A percentile compares a stretch with the other conserved stretches of the same genome.
phyloP scores from a whole-genome alignment of 2,113 vertebrate species.

The Heteronetta atricapilla region DNA sequence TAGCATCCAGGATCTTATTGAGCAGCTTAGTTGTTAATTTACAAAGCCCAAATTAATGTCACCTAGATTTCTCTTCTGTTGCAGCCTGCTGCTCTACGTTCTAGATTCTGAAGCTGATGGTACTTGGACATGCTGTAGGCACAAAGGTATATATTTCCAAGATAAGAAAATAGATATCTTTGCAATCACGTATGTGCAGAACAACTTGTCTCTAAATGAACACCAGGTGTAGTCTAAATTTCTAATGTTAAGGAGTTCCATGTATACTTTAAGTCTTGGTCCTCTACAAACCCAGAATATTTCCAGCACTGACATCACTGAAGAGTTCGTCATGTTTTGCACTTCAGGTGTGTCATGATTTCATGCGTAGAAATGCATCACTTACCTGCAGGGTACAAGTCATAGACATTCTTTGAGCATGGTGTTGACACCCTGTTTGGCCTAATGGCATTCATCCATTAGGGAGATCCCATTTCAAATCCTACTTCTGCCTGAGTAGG shows the following conservation, averaged over 20 bases:
- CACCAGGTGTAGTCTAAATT: background rate
- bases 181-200: background rate
- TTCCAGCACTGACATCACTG: background rate
- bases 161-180: background rate
- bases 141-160: background rate
- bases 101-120: background rate
- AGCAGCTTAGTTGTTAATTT: background rate
- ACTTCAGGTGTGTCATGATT: background rate
- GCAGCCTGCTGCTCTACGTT: background rate
- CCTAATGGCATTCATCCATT: background rate
- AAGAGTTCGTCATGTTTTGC: background rate
- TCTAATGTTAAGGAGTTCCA: background rate
- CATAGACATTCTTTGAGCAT: background rate
- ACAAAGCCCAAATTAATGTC: background rate
- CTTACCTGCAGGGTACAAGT: background rate
- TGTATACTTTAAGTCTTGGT: background rate
- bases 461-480: background rate
- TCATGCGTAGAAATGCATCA: background rate
- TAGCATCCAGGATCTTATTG: background rate
- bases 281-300: background rate
- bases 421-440: rapidly evolving
- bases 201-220: background rate
- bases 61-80: background rate
- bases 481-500: background rate
- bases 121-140: background rate